A percentile compares a stretch with the other conserved stretches of the same genome.
phyloP scores from a whole-genome alignment of 2,888 invertebrate species.

The Coleophora flavipennella region DNA sequence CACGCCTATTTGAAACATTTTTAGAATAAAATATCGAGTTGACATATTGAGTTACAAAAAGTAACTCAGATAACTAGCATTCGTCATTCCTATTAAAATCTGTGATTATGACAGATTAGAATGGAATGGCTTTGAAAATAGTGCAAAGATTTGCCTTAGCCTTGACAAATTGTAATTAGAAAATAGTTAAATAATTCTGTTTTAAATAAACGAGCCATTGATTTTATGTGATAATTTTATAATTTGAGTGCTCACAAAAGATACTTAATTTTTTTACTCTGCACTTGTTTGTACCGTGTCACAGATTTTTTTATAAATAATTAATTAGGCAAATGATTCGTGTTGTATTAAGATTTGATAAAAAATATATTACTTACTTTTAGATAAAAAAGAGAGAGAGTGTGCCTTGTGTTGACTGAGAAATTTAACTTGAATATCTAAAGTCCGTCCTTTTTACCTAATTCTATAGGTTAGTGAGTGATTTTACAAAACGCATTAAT shows the following conservation, averaged over 20 bases:
- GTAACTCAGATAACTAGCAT: no score
- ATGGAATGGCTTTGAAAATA: no score
- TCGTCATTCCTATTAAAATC: no score
- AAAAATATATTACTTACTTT: no score
- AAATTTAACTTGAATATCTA: background rate
- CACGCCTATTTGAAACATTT: no score
- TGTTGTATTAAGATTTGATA: no score
- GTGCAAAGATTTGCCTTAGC: background rate
- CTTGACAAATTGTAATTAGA: background rate
- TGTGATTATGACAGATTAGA: no score
- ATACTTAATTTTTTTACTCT: conserved; percentile 41
- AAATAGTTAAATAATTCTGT: no score
- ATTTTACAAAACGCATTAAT: background rate
- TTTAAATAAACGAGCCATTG: background rate
- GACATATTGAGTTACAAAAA: no score
- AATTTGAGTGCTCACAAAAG: conserved; percentile 40
- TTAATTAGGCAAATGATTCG: conserved; percentile 6
- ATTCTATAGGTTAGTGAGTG: background rate
- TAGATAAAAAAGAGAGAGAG: no score
- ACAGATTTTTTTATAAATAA: conserved; percentile 10
- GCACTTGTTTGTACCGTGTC: conserved; percentile 9
- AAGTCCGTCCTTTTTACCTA: conserved; percentile 2
- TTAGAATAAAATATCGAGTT: no score
- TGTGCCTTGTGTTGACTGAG: no score
- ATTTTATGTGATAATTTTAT: conserved; percentile 20